Percentiles rank a stretch among this genome's conserved stretches.
These are phyloP conservation scores for Siphamia tubifer DNA, from an alignment of 2,113 vertebrate genomes.

Conservation along the genomic window DNA sequence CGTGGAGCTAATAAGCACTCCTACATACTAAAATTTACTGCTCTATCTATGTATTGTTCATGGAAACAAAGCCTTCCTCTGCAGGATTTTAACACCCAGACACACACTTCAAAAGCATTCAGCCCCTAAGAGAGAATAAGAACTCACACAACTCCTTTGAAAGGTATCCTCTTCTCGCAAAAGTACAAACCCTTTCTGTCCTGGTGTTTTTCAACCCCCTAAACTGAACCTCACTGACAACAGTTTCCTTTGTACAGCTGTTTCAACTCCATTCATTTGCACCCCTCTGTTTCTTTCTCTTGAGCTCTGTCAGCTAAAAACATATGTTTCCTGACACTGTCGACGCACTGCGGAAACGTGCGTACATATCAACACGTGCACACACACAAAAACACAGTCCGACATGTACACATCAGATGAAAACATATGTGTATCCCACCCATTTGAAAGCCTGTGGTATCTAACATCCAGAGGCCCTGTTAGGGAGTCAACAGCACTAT, in stretches of 20 bases:
- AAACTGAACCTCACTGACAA: slow-evolving; percentile 44
- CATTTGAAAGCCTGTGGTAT: slow-evolving; percentile 32
- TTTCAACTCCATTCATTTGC: background rate
- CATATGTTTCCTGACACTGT: slow-evolving; percentile 71
- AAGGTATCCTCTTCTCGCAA: background rate
- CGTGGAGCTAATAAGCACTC: slow-evolving; percentile 39
- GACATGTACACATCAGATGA: slow-evolving; percentile 33
- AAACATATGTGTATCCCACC: slow-evolving; percentile 51
- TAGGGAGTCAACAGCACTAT: background rate
- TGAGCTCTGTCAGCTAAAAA: slow-evolving; percentile 66
- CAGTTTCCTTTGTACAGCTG: slow-evolving; percentile 67
- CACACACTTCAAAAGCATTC: slow-evolving; percentile 2
- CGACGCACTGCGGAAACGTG: slow-evolving; percentile 13
- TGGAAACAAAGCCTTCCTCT: slow-evolving; percentile 21
- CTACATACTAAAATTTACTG: slow-evolving; percentile 12
- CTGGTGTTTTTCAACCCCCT: background rate
- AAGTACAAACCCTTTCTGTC: slow-evolving; percentile 23
- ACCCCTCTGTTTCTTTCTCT: slow-evolving; percentile 16
- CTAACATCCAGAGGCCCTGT: slow-evolving; percentile 32
- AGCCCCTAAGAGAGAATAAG: slow-evolving; percentile 31
- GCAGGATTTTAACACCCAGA: slow-evolving; percentile 16
- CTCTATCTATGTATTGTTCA: slow-evolving; percentile 25
- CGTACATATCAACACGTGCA: slow-evolving; percentile 43
- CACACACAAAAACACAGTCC: background rate
- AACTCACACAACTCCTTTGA: background rate